Conservation (phyloP, 2,113 vertebrate species). For the Glareola pratincola region DNA sequence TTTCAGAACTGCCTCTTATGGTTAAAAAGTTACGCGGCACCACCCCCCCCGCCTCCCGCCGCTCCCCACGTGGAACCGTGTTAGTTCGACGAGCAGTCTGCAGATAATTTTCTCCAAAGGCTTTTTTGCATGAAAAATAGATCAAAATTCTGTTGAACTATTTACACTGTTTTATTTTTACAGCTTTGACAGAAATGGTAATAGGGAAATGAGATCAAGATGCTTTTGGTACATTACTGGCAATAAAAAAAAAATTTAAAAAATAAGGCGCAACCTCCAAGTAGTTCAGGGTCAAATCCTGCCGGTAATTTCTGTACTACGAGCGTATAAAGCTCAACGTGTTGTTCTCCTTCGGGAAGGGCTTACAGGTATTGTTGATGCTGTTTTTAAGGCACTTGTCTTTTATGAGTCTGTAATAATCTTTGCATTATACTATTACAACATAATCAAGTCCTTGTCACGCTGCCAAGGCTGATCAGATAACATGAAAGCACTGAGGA, state of each 20-base stretch:
- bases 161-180: constrained; percentile 8
- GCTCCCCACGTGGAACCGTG: neutral
- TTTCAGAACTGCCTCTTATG: neutral
- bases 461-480: constrained; percentile 28
- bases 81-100: neutral
- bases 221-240: neutral
- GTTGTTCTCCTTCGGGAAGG: neutral
- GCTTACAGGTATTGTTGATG: constrained; percentile 1
- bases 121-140: constrained; percentile 27
- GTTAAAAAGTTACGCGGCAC: neutral
- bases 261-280: neutral
- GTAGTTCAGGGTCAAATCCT: neutral
- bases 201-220: constrained; percentile 18
- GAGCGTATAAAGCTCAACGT: neutral
- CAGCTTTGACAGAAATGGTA: constrained; percentile 25
- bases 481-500: neutral
- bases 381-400: constrained; percentile 4
- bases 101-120: neutral
- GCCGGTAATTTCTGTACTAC: neutral
- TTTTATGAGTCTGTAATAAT: constrained; percentile 47
- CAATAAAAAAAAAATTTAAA: neutral
- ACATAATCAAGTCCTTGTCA: constrained; percentile 28
- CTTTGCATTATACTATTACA: constrained; percentile 35
- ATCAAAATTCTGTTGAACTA: constrained; percentile 16
- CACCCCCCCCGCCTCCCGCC: neutral